Percentiles rank a stretch among this genome's conserved stretches.
phyloP scores from a whole-genome alignment of 2,797 vertebrate genomes.

The Epinephelus awoara region DNA sequence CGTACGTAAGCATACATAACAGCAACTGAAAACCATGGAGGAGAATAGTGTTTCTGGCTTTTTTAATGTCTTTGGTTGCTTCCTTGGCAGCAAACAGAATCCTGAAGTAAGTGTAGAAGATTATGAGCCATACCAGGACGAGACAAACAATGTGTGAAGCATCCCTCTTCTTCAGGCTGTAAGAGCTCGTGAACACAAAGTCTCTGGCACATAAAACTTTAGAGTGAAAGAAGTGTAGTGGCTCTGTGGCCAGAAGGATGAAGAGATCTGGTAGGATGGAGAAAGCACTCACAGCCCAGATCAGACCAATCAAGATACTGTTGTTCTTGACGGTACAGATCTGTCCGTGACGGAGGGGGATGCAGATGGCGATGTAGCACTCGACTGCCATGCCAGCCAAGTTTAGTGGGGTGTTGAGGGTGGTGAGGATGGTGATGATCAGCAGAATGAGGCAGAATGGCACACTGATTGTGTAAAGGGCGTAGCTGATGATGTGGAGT shows the following conservation, averaged over 20 bases:
- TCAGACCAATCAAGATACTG: constrained; percentile 67
- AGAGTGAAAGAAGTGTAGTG: constrained; percentile 58
- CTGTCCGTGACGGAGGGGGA: constrained; percentile 73
- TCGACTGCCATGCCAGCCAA: constrained; percentile 79
- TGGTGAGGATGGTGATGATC: constrained; percentile 51
- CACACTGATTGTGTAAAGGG: constrained; percentile 43
- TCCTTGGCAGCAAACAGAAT: constrained; percentile 67
- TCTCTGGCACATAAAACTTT: constrained; percentile 52
- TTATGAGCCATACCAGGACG: constrained; percentile 68
- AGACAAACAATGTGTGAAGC: constrained; percentile 52
- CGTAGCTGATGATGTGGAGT: constrained; percentile 67
- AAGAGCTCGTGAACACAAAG: constrained; percentile 56
- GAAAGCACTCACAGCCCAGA: constrained; percentile 59
- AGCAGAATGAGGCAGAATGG: constrained; percentile 67
- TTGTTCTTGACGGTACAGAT: constrained; percentile 75
- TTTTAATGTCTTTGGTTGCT: constrained; percentile 19
- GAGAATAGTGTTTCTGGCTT: constrained; percentile 69
- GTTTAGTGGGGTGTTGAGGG: constrained; percentile 76
- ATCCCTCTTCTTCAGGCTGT: constrained; percentile 57
- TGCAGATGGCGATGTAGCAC: constrained; percentile 78
- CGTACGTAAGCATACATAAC: constrained; percentile 56
- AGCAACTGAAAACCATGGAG: constrained; percentile 65
- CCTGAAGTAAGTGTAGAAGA: constrained; percentile 78
- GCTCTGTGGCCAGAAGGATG: constrained; percentile 56
- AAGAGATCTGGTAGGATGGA: constrained; percentile 71